Conservation (phyloP, 2,888 invertebrate species). For the Caenorhabditis afra region DNA sequence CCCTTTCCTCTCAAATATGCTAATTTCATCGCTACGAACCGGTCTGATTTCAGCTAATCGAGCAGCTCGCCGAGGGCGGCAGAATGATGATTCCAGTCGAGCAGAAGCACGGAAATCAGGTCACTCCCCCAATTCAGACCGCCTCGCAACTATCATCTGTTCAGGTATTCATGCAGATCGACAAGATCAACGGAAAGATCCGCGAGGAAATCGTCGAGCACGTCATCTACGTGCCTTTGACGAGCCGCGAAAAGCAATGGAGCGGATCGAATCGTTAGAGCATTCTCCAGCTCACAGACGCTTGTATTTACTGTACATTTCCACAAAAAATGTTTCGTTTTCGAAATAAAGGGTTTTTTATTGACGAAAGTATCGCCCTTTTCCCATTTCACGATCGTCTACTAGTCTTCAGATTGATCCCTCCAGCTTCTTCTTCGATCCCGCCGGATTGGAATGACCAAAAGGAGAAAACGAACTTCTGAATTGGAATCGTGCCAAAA, state of each 20-base stretch:
- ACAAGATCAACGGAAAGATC: conserved; percentile 89
- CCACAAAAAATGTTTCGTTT: too few species aligned
- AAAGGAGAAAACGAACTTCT: too few species aligned
- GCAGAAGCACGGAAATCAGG: conserved; percentile 63
- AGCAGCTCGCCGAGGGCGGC: conserved; percentile 93
- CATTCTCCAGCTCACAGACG: too few species aligned
- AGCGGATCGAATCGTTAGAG: not conserved
- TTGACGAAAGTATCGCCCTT: too few species aligned
- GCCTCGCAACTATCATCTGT: not conserved
- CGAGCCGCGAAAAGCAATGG: conserved; percentile 83
- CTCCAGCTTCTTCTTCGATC: too few species aligned
- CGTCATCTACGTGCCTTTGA: conserved; percentile 96
- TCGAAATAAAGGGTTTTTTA: too few species aligned
- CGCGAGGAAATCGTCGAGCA: conserved; percentile 88
- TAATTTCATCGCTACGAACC: not conserved
- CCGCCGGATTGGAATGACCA: too few species aligned
- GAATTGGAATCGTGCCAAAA: too few species aligned
- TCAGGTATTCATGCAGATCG: conserved; percentile 88
- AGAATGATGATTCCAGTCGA: conserved; percentile 85
- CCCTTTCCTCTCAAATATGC: not conserved
- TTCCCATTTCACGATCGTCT: too few species aligned
- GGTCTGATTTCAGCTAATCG: conserved; percentile 85
- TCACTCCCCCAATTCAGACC: conserved; percentile 11
- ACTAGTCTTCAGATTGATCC: too few species aligned
- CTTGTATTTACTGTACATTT: too few species aligned